A percentile compares a stretch with the other conserved stretches of the same genome.
Conservation (phyloP, 2,888 invertebrate species). For the Uloborus plumipes region DNA sequence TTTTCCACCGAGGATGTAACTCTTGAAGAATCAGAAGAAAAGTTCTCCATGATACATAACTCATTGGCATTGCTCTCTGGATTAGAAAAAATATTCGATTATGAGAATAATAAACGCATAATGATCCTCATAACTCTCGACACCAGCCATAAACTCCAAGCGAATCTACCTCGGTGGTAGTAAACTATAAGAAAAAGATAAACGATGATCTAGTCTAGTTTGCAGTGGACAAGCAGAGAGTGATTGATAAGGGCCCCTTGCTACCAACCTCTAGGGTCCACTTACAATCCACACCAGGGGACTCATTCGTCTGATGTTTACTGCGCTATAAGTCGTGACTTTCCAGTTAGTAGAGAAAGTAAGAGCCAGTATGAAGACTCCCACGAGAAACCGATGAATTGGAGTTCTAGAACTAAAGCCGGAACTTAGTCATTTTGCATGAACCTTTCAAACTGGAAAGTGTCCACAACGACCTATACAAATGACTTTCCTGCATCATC, state of each 20-base stretch:
- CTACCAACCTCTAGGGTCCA: constrained; percentile 35
- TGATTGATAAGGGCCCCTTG: constrained; percentile 23
- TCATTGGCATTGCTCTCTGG: too few species aligned
- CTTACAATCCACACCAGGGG: constrained; percentile 37
- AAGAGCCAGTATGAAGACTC: constrained; percentile 20
- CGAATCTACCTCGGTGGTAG: constrained; percentile 5
- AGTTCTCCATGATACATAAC: too few species aligned
- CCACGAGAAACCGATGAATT: neutral
- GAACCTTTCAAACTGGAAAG: neutral
- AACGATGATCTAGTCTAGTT: constrained; percentile 26
- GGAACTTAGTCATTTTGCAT: constrained; percentile 35
- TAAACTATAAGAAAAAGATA: constrained; percentile 27
- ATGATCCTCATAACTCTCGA: too few species aligned
- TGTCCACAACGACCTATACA: too few species aligned
- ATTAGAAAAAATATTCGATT: too few species aligned
- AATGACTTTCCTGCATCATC: too few species aligned
- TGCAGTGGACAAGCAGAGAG: constrained; percentile 31
- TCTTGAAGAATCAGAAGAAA: too few species aligned
- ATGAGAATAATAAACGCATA: too few species aligned
- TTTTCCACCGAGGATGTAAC: too few species aligned
- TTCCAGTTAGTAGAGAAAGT: constrained; percentile 37
- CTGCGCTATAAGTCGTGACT: constrained; percentile 30
- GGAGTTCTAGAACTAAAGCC: constrained; percentile 25
- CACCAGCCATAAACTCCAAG: too few species aligned
- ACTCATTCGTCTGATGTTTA: constrained; percentile 43